Percentiles rank a stretch among this genome's conserved stretches.
Evolutionary conservation across 2,888 invertebrate genomes (phyloP).

Genomic region (Pogonocherus hispidulus): DNA sequence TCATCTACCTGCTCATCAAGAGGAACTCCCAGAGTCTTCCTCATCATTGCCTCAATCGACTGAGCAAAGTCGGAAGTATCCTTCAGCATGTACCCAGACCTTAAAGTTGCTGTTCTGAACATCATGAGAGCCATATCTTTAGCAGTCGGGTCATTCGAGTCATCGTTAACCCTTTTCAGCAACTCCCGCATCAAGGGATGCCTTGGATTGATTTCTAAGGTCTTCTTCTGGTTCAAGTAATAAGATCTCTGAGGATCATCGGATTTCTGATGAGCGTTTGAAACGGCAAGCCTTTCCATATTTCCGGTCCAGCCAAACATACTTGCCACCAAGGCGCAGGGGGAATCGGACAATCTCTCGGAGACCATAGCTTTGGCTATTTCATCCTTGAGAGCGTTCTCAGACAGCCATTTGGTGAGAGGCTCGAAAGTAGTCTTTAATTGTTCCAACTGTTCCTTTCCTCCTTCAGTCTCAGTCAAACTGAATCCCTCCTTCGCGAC

Average conservation of each 20-base stretch:
- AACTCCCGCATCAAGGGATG: conserved; percentile 96
- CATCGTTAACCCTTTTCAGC: conserved; percentile 83
- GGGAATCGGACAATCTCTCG: conserved; percentile 90
- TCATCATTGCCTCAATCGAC: conserved; percentile 91
- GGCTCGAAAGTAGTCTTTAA: conserved; percentile 88
- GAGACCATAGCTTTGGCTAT: conserved; percentile 88
- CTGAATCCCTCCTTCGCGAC: conserved; percentile 98
- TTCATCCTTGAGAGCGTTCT: conserved; percentile 83
- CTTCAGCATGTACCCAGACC: conserved; percentile 93
- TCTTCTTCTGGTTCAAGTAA: conserved; percentile 95
- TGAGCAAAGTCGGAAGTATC: conserved; percentile 92
- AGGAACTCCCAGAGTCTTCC: conserved; percentile 82
- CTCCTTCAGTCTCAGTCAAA: conserved; percentile 79
- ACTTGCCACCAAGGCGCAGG: conserved; percentile 96
- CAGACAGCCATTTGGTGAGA: conserved; percentile 89
- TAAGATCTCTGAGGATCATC: conserved; percentile 92
- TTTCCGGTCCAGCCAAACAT: conserved; percentile 99
- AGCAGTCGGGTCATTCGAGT: conserved; percentile 83
- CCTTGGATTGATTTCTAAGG: conserved; percentile 96
- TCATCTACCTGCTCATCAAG: conserved; percentile 77
- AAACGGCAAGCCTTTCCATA: conserved; percentile 96
- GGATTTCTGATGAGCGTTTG: conserved; percentile 96
- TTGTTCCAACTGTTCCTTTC: conserved; percentile 83
- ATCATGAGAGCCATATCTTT: conserved; percentile 90
- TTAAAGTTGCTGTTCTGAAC: conserved; percentile 91